These are phyloP conservation scores for Urocitellus parryii DNA, from an alignment of 2,113 vertebrate genomes.

Conservation along the genomic window DNA sequence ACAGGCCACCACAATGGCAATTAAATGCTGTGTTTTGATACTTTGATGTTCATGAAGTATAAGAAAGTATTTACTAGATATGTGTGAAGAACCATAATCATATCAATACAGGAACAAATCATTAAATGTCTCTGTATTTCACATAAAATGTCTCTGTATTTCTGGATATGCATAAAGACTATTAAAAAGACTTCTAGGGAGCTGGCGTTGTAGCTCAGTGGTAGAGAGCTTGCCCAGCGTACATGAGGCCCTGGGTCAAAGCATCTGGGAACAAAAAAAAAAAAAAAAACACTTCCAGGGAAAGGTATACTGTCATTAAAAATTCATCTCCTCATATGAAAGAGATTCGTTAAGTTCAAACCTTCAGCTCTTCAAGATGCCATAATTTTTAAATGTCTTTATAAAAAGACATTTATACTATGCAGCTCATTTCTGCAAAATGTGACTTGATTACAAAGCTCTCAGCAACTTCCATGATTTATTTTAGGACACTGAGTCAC, in stretches of 20 bases:
- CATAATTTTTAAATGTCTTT: slow-evolving; percentile 42
- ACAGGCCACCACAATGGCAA: neutral
- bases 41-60: neutral
- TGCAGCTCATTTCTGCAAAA: slow-evolving; percentile 61
- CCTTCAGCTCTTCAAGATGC: slow-evolving; percentile 41
- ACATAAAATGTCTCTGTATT: too few species aligned
- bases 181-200: neutral
- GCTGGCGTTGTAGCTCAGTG: neutral
- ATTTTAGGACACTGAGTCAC: slow-evolving; percentile 88
- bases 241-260: neutral
- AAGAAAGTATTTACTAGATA: neutral
- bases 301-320: slow-evolving; percentile 41
- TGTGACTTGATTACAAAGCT: slow-evolving; percentile 77
- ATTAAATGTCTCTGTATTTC: neutral
- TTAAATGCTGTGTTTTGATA: neutral
- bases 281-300: neutral
- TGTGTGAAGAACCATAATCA: neutral
- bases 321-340: slow-evolving; percentile 49
- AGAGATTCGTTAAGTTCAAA: neutral
- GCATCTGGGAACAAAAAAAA: neutral
- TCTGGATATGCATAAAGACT: neutral
- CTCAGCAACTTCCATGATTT: slow-evolving; percentile 78
- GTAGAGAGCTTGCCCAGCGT: neutral
- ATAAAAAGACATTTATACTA: slow-evolving; percentile 55
- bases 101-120: neutral